Evolutionary conservation across 2,888 invertebrate genomes (phyloP).

Genomic region (Apamea epomidion): DNA sequence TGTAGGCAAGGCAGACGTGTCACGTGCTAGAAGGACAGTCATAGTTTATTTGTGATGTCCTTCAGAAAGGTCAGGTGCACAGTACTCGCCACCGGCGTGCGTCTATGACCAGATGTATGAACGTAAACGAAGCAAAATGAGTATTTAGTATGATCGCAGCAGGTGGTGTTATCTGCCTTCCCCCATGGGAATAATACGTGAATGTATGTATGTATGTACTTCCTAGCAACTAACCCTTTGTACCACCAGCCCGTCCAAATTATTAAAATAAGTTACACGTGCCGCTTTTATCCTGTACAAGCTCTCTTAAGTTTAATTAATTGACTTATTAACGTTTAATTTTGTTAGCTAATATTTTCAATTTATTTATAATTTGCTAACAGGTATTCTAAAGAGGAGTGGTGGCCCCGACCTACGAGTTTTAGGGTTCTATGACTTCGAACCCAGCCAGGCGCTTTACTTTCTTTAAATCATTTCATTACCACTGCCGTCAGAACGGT

Average conservation of each 20-base stretch:
- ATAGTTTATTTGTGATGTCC: not conserved
- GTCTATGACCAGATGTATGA: not conserved
- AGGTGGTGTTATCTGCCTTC: not conserved
- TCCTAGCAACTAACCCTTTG: not conserved
- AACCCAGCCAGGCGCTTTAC: not conserved
- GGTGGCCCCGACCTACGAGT: not conserved
- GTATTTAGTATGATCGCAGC: not conserved
- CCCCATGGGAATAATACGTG: not conserved
- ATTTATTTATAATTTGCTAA: not conserved
- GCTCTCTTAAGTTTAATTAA: no score
- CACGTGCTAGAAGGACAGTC: not conserved
- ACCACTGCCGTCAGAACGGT: not conserved
- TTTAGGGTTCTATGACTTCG: not conserved
- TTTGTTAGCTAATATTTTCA: not conserved
- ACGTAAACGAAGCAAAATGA: not conserved
- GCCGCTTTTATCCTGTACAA: not conserved
- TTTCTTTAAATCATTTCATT: not conserved
- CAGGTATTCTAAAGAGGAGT: not conserved
- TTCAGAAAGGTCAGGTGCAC: not conserved
- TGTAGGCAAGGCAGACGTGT: not conserved
- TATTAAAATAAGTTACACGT: slow-evolving; percentile 14
- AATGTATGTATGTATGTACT: not conserved
- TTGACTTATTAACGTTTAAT: not conserved
- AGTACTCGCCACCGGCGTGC: not conserved
- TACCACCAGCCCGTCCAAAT: not conserved